Base-by-base conservation (phyloP, 2,888 invertebrate genomes). In the Volucella inanis region DNA sequence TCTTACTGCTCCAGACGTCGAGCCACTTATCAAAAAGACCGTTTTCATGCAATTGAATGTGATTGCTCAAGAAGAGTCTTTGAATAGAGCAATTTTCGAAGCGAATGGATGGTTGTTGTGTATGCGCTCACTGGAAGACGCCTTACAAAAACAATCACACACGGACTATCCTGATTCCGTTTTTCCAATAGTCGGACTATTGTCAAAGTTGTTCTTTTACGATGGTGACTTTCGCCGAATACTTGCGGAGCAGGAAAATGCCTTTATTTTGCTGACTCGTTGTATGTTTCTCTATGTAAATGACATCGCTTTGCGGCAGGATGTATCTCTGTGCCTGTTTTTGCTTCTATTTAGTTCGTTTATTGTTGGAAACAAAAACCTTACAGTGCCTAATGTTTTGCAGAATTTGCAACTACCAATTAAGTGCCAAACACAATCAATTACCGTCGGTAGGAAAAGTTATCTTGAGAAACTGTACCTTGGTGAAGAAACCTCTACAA, bases 21-120 rank as follows among this genome's bases (percentile, higher is more conserved):
- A 90, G 43, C 89, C 90, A 1, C 62, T 88, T 12, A 90, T 91
- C 55, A 88, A 91, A 8, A 91, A 90, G 78, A 90, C 91, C 0
- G 88, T 91, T 0, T 82, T 91, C 3, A 88, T 89, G 79, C 91
- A 92, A 77, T 72, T 91, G 8, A 91, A 91, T 84, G 89, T 90
- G 1, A 82, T 92, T 80, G 89, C 91, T 3, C 89, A 89, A 22
- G 90, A 90, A 65, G 89, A 89, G 80, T 62, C 82, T 6, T 85
- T 89, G 0, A 88, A 88, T 8, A 82, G 82, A 2, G 80, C 88
- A 8, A 80, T 90, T 43, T 89, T 89, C 67, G 86, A 87, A 50
- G 85, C 87, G 9, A 86, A 87, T 15, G 90, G 89, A 4, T 88
- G 87, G 77, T 88, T 89, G 83, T 59, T 87, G 22, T 87, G 88